These are phyloP conservation scores for Zaprionus davidi DNA, from an alignment of 1,140 invertebrate genomes.

Conservation along the genomic window DNA sequence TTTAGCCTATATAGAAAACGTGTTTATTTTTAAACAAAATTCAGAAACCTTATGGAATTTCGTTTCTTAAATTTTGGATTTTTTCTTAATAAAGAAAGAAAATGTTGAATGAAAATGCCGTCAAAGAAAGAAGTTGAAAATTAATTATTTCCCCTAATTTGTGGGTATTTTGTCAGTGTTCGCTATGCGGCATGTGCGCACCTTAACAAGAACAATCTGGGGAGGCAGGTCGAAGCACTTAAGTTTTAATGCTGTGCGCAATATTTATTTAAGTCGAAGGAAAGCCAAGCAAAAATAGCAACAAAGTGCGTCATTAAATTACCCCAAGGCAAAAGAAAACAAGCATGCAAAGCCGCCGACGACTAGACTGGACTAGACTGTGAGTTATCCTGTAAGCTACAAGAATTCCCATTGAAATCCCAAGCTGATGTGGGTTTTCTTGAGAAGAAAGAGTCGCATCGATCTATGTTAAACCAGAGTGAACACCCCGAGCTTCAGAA, in stretches of 20 bases:
- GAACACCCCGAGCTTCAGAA: neutral
- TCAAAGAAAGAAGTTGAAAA: constrained; percentile 17
- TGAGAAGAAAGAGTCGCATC: no score
- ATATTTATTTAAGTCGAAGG: constrained; percentile 64
- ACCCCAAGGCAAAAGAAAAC: constrained; percentile 16
- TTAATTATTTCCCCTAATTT: constrained; percentile 33
- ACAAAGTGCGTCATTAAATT: constrained; percentile 65
- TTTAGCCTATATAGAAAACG: neutral
- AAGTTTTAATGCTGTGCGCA: constrained; percentile 59
- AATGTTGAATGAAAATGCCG: neutral
- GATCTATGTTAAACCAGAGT: no score
- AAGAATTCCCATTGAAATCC: no score
- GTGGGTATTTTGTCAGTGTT: neutral
- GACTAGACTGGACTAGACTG: neutral
- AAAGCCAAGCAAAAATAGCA: constrained; percentile 50
- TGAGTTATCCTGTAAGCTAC: neutral
- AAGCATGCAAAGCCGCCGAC: neutral
- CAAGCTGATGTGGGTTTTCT: no score
- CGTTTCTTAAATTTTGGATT: neutral
- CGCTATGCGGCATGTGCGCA: neutral
- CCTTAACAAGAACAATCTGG: constrained; percentile 5
- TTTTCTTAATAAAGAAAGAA: neutral
- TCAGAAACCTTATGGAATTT: neutral
- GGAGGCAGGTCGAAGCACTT: constrained; percentile 62
- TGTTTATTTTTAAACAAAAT: neutral